Evolutionary conservation across 92 coral and sea anemone genomes (phyloP).

Genomic region (Actinostola sp.): DNA sequence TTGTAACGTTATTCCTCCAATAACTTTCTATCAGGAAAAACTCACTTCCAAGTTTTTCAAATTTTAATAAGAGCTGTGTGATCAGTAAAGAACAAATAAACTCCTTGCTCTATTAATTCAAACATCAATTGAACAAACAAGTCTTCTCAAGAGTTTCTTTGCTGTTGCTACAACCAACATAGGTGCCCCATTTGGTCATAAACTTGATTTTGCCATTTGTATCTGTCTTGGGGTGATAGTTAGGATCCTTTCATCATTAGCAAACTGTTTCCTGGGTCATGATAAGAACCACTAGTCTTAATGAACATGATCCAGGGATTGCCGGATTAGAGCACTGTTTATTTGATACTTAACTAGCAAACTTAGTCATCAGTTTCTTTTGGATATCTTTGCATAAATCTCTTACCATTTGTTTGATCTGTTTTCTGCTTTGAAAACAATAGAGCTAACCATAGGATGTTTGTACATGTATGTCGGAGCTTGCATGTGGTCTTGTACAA

Average conservation of each 20-base stretch:
- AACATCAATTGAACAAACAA: not conserved
- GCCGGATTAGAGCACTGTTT: slow-evolving; percentile 11
- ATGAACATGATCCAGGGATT: slow-evolving; percentile 11
- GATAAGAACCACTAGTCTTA: slow-evolving; percentile 17
- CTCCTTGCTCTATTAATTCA: not conserved
- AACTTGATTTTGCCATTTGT: too few relatives aligned
- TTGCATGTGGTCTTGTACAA: too few relatives aligned
- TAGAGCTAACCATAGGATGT: too few relatives aligned
- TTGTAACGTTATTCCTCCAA: not conserved
- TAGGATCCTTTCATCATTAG: slow-evolving; percentile 1
- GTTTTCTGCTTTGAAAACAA: too few relatives aligned
- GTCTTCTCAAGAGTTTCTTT: not conserved
- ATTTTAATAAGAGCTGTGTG: not conserved
- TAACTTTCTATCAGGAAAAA: not conserved
- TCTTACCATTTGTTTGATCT: not conserved
- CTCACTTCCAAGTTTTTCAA: not conserved
- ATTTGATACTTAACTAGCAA: not conserved
- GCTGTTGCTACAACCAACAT: not conserved
- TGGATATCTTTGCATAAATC: not conserved
- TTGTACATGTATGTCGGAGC: too few relatives aligned
- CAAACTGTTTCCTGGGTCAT: slow-evolving; percentile 29
- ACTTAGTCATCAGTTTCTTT: not conserved
- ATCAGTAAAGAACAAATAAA: not conserved
- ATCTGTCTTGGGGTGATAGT: not conserved
- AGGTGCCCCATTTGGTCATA: too few relatives aligned